Conservation (phyloP, 2,797 vertebrate genomes). For the Columba guinea region DNA sequence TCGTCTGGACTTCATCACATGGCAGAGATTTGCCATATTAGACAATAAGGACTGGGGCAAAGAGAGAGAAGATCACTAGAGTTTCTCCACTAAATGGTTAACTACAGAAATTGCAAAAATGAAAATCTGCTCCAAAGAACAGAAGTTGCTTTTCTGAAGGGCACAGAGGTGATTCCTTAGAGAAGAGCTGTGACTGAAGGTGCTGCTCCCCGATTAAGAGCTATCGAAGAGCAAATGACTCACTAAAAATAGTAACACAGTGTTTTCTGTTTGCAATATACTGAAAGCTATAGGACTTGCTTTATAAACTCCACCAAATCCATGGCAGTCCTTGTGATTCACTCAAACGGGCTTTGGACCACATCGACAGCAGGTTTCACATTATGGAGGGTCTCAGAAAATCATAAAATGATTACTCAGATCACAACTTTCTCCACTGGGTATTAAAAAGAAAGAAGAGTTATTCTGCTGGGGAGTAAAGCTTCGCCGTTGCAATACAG, state of each 20-base stretch:
- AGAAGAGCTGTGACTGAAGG: not conserved
- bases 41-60: not conserved
- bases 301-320: conserved; percentile 25
- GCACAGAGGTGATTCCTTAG: not conserved
- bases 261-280: not conserved
- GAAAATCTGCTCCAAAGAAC: not conserved
- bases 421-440: not conserved
- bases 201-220: accelerated
- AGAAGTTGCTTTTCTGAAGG: not conserved
- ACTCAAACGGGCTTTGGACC: not conserved
- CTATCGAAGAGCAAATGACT: not conserved
- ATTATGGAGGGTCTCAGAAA: conserved; percentile 39
- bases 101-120: not conserved
- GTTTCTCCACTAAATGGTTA: not conserved
- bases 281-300: not conserved
- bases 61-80: not conserved
- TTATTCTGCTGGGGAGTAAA: not conserved
- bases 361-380: conserved; percentile 3
- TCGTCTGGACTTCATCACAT: not conserved
- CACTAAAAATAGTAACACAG: not conserved
- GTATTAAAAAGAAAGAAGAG: conserved; percentile 5
- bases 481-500: not conserved
- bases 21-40: not conserved
- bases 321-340: not conserved
- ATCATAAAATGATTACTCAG: not conserved